Evolutionary conservation across 2,113 vertebrate genomes (phyloP).

Genomic region (Elachura formosa): DNA sequence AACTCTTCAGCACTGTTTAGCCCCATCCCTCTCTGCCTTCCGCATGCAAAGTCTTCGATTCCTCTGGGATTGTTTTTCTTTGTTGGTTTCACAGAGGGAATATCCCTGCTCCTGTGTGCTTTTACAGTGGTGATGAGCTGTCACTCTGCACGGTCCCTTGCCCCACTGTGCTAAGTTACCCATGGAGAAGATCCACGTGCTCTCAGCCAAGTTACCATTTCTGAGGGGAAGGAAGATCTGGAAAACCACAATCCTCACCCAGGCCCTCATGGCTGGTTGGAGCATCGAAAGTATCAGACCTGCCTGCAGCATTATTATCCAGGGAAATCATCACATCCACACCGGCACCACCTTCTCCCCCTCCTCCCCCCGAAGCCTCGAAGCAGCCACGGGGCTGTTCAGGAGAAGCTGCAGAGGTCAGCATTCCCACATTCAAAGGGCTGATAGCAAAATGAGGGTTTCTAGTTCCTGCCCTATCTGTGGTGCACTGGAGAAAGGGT

Average conservation of each 20-base stretch:
- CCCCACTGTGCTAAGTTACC: not conserved
- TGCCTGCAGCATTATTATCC: not conserved
- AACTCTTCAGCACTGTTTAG: not conserved
- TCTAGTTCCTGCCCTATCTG: not conserved
- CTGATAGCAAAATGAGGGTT: not conserved
- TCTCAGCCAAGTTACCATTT: not conserved
- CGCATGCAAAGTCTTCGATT: rapidly evolving
- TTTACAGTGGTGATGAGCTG: not conserved
- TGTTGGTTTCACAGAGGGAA: not conserved
- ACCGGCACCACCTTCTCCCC: not conserved
- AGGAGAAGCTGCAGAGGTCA: not conserved
- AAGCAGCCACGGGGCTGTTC: not conserved
- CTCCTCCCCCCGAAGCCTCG: not conserved
- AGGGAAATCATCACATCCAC: not conserved
- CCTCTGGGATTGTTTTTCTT: not conserved
- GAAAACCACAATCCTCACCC: not conserved
- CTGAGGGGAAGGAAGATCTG: not conserved
- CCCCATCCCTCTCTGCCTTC: not conserved
- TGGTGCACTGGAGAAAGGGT: not conserved
- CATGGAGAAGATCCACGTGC: rapidly evolving
- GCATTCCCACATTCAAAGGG: not conserved
- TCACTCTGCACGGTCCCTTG: not conserved
- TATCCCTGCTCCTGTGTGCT: not conserved
- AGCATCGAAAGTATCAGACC: not conserved
- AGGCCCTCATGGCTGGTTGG: not conserved